Evolutionary conservation across 1,140 invertebrate genomes (phyloP).

Genomic region (Calosoma granatense): DNA sequence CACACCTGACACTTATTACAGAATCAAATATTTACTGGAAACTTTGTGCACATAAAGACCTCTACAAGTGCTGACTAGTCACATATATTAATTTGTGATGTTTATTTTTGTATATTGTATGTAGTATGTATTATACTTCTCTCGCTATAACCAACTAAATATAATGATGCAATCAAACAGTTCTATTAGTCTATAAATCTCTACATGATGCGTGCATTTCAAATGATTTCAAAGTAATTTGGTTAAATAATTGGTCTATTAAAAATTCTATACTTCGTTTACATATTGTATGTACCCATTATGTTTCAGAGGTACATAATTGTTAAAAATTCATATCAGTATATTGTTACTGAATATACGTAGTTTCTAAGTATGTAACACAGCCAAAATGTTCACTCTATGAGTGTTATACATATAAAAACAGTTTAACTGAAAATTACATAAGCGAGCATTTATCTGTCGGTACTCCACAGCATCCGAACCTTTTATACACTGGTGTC

Average conservation of each 20-base stretch:
- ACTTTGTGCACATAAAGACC: neutral
- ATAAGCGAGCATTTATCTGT: constrained; percentile 7
- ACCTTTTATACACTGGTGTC: constrained; percentile 26
- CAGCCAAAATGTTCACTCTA: constrained; percentile 5
- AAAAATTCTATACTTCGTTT: too few relatives aligned
- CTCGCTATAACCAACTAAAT: too few relatives aligned
- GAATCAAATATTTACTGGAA: neutral
- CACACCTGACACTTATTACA: neutral
- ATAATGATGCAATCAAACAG: too few relatives aligned
- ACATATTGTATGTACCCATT: too few relatives aligned
- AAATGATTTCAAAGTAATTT: too few relatives aligned
- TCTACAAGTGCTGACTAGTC: neutral
- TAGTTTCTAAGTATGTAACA: neutral
- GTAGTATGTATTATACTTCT: too few relatives aligned
- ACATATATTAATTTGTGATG: constrained; percentile 3
- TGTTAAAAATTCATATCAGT: too few relatives aligned
- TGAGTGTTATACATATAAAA: neutral
- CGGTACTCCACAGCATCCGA: constrained; percentile 24
- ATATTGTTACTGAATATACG: too few relatives aligned
- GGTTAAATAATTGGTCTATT: too few relatives aligned
- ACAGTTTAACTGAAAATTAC: constrained; percentile 1
- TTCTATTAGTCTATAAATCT: too few relatives aligned
- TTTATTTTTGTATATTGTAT: neutral
- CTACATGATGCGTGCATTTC: too few relatives aligned
- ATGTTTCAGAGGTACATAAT: too few relatives aligned